These are phyloP conservation scores for Lobophora halterata DNA, from an alignment of 2,888 invertebrate species.

Conservation along the genomic window DNA sequence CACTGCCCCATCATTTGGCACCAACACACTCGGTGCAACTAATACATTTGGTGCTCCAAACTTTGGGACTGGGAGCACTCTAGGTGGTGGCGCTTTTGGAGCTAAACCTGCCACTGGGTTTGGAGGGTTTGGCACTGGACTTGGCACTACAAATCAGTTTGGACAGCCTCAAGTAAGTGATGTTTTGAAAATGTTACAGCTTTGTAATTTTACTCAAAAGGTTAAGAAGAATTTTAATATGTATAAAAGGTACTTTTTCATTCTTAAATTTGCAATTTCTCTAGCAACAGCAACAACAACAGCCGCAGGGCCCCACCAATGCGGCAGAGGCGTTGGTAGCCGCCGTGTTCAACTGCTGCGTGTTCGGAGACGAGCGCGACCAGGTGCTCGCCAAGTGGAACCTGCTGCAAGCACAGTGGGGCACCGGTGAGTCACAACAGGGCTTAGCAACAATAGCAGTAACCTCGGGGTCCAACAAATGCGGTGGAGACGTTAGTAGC, in stretches of 20 bases:
- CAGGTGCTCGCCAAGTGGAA: conserved; percentile 97
- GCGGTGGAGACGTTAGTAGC: conserved; percentile 86
- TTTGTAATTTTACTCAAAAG: not conserved
- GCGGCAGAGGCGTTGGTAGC: conserved; percentile 86
- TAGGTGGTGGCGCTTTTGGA: conserved; percentile 73
- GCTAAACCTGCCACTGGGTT: conserved; percentile 68
- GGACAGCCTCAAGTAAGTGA: conserved; percentile 58
- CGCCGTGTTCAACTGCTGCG: conserved; percentile 88
- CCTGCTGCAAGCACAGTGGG: conserved; percentile 94
- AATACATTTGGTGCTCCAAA: conserved; percentile 54
- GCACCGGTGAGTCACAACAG: conserved; percentile 85
- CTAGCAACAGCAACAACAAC: conserved; percentile 65
- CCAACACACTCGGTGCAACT: conserved; percentile 46
- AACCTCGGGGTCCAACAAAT: conserved; percentile 77
- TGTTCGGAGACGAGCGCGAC: conserved; percentile 98
- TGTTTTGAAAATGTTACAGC: conserved; percentile 32
- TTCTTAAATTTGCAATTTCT: conserved; percentile 35
- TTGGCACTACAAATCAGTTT: conserved; percentile 66
- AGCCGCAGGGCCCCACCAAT: conserved; percentile 78
- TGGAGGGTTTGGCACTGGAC: conserved; percentile 67
- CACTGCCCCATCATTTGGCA: conserved; percentile 51
- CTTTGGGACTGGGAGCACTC: conserved; percentile 60
- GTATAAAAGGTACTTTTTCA: no score
- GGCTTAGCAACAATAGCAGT: conserved; percentile 67
- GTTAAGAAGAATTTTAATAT: conserved; percentile 6